phyloP scores from a whole-genome alignment of 2,113 vertebrate species.

The Scartelaos histophorus region DNA sequence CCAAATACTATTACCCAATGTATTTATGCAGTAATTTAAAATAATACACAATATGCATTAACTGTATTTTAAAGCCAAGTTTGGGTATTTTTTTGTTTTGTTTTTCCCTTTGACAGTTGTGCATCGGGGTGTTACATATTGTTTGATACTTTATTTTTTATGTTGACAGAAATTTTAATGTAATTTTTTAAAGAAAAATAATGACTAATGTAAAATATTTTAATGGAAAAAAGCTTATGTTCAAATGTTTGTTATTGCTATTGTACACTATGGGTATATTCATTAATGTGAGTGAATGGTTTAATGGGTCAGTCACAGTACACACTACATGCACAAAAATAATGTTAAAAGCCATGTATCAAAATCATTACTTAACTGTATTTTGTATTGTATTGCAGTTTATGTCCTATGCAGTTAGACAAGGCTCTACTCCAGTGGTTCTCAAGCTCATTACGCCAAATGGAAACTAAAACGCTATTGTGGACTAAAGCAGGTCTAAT shows the following conservation, averaged over 20 bases:
- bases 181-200: slow-evolving; percentile 37
- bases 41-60: slow-evolving; percentile 37
- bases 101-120: slow-evolving; percentile 1
- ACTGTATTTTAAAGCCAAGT: slow-evolving; percentile 23
- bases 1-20: slow-evolving; percentile 8
- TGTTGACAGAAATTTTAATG: slow-evolving; percentile 31
- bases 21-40: slow-evolving; percentile 50
- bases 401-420: slow-evolving; percentile 37
- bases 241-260: slow-evolving; percentile 30
- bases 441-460: background rate
- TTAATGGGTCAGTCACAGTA: background rate
- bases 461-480: background rate
- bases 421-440: background rate
- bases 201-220: slow-evolving; percentile 58
- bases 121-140: slow-evolving; percentile 54
- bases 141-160: slow-evolving; percentile 49
- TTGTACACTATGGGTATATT: slow-evolving; percentile 22
- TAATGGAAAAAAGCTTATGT: slow-evolving; percentile 35
- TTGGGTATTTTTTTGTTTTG: background rate
- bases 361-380: slow-evolving; percentile 20
- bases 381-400: slow-evolving; percentile 2
- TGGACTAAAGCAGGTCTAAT: too few relatives aligned
- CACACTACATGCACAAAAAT: slow-evolving; percentile 28
- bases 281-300: slow-evolving; percentile 13
- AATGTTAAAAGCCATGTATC: slow-evolving; percentile 9